Base-by-base conservation (phyloP, 1,140 invertebrate genomes). In the Caenorhabditis brenneri region DNA sequence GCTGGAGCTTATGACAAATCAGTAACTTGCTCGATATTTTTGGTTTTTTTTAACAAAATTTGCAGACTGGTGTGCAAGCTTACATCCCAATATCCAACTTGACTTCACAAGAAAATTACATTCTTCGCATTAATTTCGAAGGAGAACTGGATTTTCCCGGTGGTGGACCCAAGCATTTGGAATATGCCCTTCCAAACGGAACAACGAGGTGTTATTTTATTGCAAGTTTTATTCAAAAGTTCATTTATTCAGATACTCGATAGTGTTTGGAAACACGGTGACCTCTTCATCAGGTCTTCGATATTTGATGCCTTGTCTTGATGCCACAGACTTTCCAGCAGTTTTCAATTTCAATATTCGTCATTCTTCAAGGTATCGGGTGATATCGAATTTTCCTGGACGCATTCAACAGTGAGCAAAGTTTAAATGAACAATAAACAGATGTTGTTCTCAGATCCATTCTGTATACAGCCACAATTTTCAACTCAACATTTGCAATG, bases 231-330 rank as follows among this genome's bases (percentile, higher is more conserved):
- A 0, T n/a, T 7, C 29, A 24, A 65, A 74, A 74, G 36, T 74
- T 74, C 65, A 74, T 74, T 46, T 74, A 42, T 74, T 39, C 36
- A 74, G 65, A 42, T 74, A 74, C 65, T 74, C 65, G 65, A 42
- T 74, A 42, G 65, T 46, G 22, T 74, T 74, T 74, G 65, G 65
- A 24, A 74, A 42, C 36, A 22, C 65, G 33, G 65, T 74, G 65
- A 74, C 65, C 65, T n/a, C 65, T 74, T 74, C 65, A n/a, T 74
- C 65, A 74, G 65, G 65, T 24, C 65, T 74, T 74, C 65, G 65
- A 42, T 74, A 74, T 74, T 74, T 74, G 65, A 74, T 74, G 65
- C 65, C 65, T 42, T 74, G 65, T 27, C 65, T 74, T 19, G 65
- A 74, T 74, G 27, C 65, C 2, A 16, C 65, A 9, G 65, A 74